Evolutionary conservation across 1,140 invertebrate species (phyloP).

Genomic region (Hetaerina americana): DNA sequence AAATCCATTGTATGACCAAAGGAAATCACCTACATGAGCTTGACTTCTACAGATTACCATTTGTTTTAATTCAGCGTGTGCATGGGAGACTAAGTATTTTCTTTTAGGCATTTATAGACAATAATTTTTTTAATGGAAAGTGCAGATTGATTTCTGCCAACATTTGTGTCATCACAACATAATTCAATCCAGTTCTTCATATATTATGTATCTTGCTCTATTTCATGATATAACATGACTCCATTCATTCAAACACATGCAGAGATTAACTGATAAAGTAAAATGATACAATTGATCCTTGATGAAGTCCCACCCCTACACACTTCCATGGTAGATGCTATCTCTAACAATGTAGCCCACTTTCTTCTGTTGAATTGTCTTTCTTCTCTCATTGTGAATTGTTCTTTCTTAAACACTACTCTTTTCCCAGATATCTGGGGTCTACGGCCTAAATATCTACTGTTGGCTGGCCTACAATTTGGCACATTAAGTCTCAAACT

Average conservation of each 20-base stretch:
- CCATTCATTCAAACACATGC: background rate
- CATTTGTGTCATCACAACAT: background rate
- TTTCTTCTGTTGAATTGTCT: too few species aligned
- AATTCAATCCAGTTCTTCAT: background rate
- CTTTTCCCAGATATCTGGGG: too few species aligned
- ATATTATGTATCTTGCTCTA: background rate
- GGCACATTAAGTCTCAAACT: too few species aligned
- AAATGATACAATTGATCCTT: background rate
- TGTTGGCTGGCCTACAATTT: too few species aligned
- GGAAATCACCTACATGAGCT: background rate
- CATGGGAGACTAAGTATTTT: background rate
- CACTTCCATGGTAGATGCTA: too few species aligned
- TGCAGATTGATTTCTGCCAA: background rate
- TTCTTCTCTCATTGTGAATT: too few species aligned
- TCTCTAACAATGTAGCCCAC: too few species aligned
- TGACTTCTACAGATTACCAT: background rate
- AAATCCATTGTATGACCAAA: background rate
- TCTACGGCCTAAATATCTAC: too few species aligned
- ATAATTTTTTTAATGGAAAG: background rate
- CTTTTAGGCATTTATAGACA: background rate
- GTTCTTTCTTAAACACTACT: too few species aligned
- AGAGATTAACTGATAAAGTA: background rate
- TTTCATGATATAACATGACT: background rate
- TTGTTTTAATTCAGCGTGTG: background rate
- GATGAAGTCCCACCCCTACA: background rate